Base-by-base conservation (phyloP, 2,797 vertebrate genomes). In the Telmatherina bonti region DNA sequence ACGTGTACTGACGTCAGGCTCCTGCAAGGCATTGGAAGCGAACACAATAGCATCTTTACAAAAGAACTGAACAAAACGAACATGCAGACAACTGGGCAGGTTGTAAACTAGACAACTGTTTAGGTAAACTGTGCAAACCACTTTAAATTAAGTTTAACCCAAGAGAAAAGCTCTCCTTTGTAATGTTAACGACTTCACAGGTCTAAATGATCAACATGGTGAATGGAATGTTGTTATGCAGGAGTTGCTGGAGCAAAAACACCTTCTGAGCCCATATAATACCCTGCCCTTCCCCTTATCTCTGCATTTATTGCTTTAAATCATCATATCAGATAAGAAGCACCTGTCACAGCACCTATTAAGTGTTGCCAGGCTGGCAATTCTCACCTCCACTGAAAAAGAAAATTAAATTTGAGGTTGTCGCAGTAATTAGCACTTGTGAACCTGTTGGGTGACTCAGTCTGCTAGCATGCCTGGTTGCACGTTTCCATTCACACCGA, bases 171-270 rank as follows among this genome's bases (percentile, higher is more conserved):
- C n/a, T 10, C 24, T 51, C 24, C 22, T 18, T 20, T 6, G 18
- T 43, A 18, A 18, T 2, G 7, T 53, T 45, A 27, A 22, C 13
- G 33, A 5, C 31, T 27, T 36, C 22, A 51, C 31, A 51, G 7
- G 30, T 51, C 47, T 51, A 12, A 51, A 31, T 35, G 52, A 55
- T 58, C 56, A 45, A 52, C 65, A 27, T 30, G 38, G 2, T n/a
- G 38, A 56, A 20, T 22, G 41, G 26, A 12, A 56, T 16, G 61
- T 47, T 51, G 29, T 62, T 41, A 56, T 33, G 13, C 24, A 38
- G 7, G 11, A 7, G 6, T 41, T 26, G 18, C 24, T 0, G 8
- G 16, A n/a, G 16, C 4, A 52, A 49, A 58, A 56, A 45, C n/a
- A 3, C 27, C 7, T 12, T 43, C 7, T 2, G 36, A 24, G 36